phyloP scores from a whole-genome alignment of 2,113 vertebrate genomes.

The Centropristis striata region DNA sequence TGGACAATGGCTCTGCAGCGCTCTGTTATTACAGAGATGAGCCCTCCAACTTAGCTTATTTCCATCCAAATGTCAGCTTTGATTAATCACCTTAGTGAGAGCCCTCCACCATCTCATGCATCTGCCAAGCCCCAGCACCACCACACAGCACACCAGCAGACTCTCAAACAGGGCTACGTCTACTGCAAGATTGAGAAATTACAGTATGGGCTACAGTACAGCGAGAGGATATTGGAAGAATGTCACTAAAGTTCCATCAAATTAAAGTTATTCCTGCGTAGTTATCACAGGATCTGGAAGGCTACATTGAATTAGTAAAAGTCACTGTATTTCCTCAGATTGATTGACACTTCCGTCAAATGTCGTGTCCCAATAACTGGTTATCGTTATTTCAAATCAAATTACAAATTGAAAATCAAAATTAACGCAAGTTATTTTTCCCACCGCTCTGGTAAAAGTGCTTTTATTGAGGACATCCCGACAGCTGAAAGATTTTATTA shows the following conservation, averaged over 20 bases:
- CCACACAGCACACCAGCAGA: slow-evolving; percentile 53
- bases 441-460: slow-evolving; percentile 28
- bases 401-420: slow-evolving; percentile 81
- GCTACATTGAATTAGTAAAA: slow-evolving; percentile 52
- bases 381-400: slow-evolving; percentile 77
- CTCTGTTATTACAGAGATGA: slow-evolving; percentile 69
- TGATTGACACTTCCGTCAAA: slow-evolving; percentile 79
- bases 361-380: slow-evolving; percentile 77
- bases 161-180: slow-evolving; percentile 44
- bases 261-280: slow-evolving; percentile 53
- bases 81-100: slow-evolving; percentile 81
- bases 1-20: slow-evolving; percentile 62
- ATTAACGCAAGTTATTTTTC: slow-evolving; percentile 44
- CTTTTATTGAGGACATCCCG: slow-evolving; percentile 29
- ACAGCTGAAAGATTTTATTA: slow-evolving; percentile 43
- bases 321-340: slow-evolving; percentile 58
- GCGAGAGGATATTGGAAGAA: slow-evolving; percentile 63
- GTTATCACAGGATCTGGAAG: slow-evolving; percentile 42
- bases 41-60: slow-evolving; percentile 72
- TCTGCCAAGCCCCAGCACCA: slow-evolving; percentile 66
- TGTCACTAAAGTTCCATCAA: slow-evolving; percentile 60
- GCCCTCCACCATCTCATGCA: slow-evolving; percentile 64
- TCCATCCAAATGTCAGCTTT: slow-evolving; percentile 79
- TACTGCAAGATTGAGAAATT: slow-evolving; percentile 38
- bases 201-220: slow-evolving; percentile 23